Base-by-base conservation (phyloP, 2,797 vertebrate genomes). In the Cottoperca gobio region DNA sequence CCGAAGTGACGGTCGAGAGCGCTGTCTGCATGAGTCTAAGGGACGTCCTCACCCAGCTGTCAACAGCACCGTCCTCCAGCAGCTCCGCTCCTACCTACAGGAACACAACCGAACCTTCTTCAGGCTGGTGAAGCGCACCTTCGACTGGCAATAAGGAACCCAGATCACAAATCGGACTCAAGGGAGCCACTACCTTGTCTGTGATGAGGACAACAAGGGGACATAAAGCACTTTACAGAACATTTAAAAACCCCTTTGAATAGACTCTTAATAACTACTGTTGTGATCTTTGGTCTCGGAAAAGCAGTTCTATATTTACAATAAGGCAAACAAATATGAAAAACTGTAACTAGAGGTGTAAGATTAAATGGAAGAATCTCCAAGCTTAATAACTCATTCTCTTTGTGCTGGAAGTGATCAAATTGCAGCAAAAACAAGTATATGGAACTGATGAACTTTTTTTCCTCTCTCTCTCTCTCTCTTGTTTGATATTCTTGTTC, bases 21-120 rank as follows among this genome's bases (percentile, higher is more conserved):
- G 97, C 62, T 98, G 97, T 89, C 95, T 98, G 86, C 97, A 98
- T 0, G 97, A 98, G 91, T 98, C 97, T 16, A 98, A 98, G 86
- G 97, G 97, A 1, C 96, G 97, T 0, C 97, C 97, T 2, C 97
- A 98, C 72, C 97, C 97, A 0, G 89, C 93, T 0, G 97, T 98
- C 28, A 97, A 98, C 90, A 88, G 84, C 88, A 97, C 96, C 0
- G 95, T 98, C 40, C 93, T 98, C 84, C 95, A 96, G 67, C 96
- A 97, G 84, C 95, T 98, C 21, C 95, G 96, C 81, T 94, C 95
- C 62, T 97, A 96, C 90, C 96, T 98, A 52, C 94, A 93, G 90
- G 96, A 97, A 79, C 97, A 98, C 94, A 98, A 98, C 88, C 94
- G 92, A 72, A 97, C 94, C 88, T 98, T 98, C 94, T 98, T 96